phyloP scores from a whole-genome alignment of 2,113 vertebrate species.

The Tursiops truncatus region DNA sequence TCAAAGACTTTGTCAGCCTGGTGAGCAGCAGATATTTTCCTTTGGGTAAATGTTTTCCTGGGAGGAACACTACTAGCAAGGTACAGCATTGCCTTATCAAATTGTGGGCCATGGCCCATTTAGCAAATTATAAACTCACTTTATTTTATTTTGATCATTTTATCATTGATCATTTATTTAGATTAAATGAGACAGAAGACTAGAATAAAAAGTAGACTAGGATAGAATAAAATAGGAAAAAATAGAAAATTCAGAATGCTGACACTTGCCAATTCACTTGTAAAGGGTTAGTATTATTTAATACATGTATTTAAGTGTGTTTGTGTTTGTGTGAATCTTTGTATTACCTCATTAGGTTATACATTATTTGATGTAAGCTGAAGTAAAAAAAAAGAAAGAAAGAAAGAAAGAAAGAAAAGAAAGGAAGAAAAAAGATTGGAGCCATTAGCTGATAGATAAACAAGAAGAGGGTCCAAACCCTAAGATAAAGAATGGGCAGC shows the following conservation, averaged over 20 bases:
- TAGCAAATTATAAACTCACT: neutral
- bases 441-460: neutral
- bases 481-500: neutral
- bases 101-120: neutral
- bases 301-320: neutral
- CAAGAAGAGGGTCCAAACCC: neutral
- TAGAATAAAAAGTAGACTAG: neutral
- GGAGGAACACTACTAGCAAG: neutral
- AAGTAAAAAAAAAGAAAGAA: neutral
- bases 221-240: neutral
- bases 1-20: neutral
- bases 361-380: neutral
- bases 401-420: neutral
- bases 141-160: neutral
- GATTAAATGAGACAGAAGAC: neutral
- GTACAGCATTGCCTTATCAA: neutral
- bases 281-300: neutral
- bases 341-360: neutral
- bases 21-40: neutral
- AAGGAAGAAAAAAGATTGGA: neutral
- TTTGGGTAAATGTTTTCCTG: neutral
- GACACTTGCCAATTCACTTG: neutral
- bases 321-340: neutral
- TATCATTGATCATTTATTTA: neutral
- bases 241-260: neutral